These are phyloP conservation scores for Psilopogon haemacephalus DNA, from an alignment of 2,113 vertebrate species.

Conservation along the genomic window DNA sequence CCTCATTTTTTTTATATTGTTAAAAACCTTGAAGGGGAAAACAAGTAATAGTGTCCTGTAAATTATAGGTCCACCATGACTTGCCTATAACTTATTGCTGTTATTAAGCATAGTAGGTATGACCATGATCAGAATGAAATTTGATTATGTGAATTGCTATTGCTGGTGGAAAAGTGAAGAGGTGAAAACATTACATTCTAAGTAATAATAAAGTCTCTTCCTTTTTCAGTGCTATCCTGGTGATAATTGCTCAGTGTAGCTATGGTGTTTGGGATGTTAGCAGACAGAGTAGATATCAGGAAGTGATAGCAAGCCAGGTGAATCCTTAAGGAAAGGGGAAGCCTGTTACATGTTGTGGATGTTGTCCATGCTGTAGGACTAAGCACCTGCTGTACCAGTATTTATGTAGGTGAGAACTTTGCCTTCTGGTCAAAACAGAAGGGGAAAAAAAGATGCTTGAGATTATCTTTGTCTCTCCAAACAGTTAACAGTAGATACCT, in stretches of 20 bases:
- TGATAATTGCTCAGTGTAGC: not conserved
- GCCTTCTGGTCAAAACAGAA: not conserved
- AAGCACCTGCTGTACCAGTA: not conserved
- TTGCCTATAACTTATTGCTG: not conserved
- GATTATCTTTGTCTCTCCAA: not conserved
- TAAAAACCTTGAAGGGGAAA: not conserved
- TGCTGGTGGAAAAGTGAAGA: not conserved
- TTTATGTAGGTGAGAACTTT: not conserved
- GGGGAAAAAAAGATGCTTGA: not conserved
- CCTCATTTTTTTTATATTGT: conserved; percentile 7
- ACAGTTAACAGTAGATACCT: not conserved
- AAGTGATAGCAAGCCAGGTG: not conserved
- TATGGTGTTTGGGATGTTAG: not conserved
- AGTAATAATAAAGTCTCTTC: not conserved
- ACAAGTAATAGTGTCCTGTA: not conserved
- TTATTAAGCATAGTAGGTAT: not conserved
- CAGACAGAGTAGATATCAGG: not conserved
- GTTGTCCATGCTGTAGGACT: not conserved
- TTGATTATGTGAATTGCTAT: not conserved
- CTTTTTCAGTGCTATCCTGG: not conserved
- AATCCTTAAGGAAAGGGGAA: not conserved
- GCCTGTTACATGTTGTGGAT: not conserved
- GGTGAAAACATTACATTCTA: not conserved
- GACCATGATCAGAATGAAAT: not conserved
- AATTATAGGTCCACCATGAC: not conserved